Percentiles rank a stretch among this genome's conserved stretches.
Evolutionary conservation across 2,888 invertebrate genomes (phyloP).

Genomic region (Cheiracanthium punctorium): DNA sequence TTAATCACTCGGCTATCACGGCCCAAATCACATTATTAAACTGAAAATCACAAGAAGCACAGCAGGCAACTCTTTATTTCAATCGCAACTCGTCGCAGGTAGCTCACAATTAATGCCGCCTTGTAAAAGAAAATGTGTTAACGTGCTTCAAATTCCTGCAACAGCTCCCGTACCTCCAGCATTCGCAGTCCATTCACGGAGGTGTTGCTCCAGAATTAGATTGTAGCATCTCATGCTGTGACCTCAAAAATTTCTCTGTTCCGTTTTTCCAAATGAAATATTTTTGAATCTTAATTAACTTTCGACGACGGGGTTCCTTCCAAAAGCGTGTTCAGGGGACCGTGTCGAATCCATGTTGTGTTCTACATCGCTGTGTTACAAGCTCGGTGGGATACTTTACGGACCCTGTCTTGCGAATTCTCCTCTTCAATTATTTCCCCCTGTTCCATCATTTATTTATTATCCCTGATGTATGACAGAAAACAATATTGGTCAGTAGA

Average conservation of each 20-base stretch:
- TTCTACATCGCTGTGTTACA: not conserved
- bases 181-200: not conserved
- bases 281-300: not conserved
- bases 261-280: not conserved
- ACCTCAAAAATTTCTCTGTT: slow-evolving; percentile 6
- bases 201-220: not conserved
- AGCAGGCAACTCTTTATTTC: too few relatives aligned
- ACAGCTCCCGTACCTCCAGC: not conserved
- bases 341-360: not conserved
- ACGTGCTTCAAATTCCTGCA: not conserved
- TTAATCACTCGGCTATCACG: too few relatives aligned
- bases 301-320: not conserved
- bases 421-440: not conserved
- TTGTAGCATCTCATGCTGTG: not conserved
- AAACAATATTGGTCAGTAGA: slow-evolving; percentile 11
- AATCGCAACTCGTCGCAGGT: too few relatives aligned
- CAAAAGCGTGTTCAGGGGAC: not conserved
- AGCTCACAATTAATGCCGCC: too few relatives aligned
- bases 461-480: not conserved
- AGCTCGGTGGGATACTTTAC: not conserved
- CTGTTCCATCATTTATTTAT: not conserved
- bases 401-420: too few relatives aligned
- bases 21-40: too few relatives aligned
- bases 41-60: too few relatives aligned
- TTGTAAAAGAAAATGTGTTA: not conserved